Evolutionary conservation across 2,113 vertebrate species (phyloP), one percentile per base, ranked within the genome.

Genomic region (Rhea pennata): DNA sequence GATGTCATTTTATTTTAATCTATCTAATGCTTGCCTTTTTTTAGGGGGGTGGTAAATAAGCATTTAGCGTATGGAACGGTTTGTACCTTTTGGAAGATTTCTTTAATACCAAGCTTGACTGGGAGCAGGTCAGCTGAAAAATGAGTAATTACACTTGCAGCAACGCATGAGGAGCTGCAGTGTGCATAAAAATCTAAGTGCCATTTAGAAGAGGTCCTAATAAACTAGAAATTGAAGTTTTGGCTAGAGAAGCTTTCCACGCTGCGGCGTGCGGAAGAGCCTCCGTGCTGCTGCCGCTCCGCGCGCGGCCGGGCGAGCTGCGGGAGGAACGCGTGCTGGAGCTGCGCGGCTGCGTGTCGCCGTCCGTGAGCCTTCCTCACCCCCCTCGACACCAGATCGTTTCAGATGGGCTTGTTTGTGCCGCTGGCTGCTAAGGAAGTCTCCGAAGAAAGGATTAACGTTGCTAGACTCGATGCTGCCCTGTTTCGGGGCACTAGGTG

Each of bases 121-220:
- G 81, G 88, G 96, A 97, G 75, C 90, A 97, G 77, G 96, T 93
- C 94, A 95, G 14, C 79, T 85, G 84, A 89, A 95, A 94, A 94
- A 94, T 59, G 54, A 84, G 90, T 87, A 85, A 95, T 95, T 91
- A 84, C 74, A 70, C 42, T 93, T 73, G 62, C 67, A 72, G 69
- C 94, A 96, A 84, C 24, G 77, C 76, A 88, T 83, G 48, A 84
- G 87, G 69, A 67, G n/a, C 50, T 79, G 75, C 0, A 0, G 53
- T 29, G 39, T 70, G 44, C 79, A 24, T 70, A 92, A 91, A 95
- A 91, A 95, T 94, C 78, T 76, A 84, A 17, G 56, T 76, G 69
- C 74, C 59, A 17, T 46, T 75, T 50, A 91, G 65, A 40, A 86
- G 75, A 74, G 74, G 65, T 77, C 67, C 39, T 58, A 75, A 62